These are phyloP conservation scores for Mixornis gularis DNA, from an alignment of 2,113 vertebrate genomes.

Conservation along the genomic window DNA sequence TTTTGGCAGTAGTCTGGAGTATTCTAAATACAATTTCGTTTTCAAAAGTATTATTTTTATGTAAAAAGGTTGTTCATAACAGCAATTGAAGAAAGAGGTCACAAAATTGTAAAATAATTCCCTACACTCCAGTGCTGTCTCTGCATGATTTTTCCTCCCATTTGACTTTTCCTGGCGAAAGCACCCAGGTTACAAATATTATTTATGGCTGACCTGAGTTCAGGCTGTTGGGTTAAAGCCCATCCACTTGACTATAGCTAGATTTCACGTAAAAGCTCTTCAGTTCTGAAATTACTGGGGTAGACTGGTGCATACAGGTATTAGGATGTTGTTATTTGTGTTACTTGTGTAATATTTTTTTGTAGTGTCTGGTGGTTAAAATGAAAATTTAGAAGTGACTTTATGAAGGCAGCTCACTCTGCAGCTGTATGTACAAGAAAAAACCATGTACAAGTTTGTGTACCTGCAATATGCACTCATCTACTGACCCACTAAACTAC, in stretches of 20 bases:
- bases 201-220: neutral
- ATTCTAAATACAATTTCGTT: neutral
- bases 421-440: neutral
- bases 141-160: neutral
- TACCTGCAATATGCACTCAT: neutral
- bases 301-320: neutral
- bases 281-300: neutral
- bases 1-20: neutral
- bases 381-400: neutral
- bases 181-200: neutral
- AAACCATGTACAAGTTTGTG: rapidly evolving
- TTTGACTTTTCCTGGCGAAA: neutral
- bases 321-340: neutral
- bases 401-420: neutral
- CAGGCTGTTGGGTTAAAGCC: neutral
- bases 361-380: neutral
- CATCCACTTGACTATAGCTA: neutral
- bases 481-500: neutral
- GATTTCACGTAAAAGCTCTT: neutral
- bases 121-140: neutral
- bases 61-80: neutral
- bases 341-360: neutral
- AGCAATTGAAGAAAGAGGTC: neutral
- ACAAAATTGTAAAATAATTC: neutral
- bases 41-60: neutral